Conservation (phyloP, 2,797 vertebrate genomes). For the Notamacropus eugenii region DNA sequence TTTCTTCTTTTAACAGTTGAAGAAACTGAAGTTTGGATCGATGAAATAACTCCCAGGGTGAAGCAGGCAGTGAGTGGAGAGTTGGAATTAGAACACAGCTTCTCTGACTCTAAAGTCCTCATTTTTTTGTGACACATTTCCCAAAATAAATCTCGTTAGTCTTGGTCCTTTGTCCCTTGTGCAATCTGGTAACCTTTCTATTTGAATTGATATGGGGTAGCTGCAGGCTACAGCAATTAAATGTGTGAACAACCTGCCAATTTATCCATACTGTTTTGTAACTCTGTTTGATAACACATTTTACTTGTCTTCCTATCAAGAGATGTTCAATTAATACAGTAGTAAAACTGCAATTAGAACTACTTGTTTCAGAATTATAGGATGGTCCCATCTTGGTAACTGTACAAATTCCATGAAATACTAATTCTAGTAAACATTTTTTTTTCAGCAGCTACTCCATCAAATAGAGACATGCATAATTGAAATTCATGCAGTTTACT, state of each 20-base stretch:
- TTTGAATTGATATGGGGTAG: neutral
- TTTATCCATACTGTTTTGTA: conserved; percentile 28
- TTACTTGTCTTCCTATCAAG: conserved; percentile 4
- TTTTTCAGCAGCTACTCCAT: conserved; percentile 13
- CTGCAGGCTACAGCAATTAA: neutral
- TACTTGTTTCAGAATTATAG: conserved; percentile 28
- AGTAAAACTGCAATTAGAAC: neutral
- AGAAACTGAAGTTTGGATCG: neutral
- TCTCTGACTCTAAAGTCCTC: neutral
- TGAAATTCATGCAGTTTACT: conserved; percentile 34
- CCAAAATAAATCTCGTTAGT: conserved; percentile 13
- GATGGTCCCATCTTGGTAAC: neutral
- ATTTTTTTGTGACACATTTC: neutral
- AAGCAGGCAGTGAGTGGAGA: neutral
- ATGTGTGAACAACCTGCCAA: neutral
- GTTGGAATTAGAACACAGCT: neutral
- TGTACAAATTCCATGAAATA: neutral
- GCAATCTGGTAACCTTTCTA: conserved; percentile 3
- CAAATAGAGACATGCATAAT: conserved; percentile 29
- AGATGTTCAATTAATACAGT: neutral
- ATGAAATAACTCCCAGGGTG: neutral
- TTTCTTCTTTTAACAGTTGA: neutral
- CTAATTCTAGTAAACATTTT: conserved; percentile 35
- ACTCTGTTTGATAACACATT: neutral
- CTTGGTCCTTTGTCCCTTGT: conserved; percentile 21